Base-by-base conservation (phyloP, 2,888 invertebrate genomes). In the Auanema freiburgensis region DNA sequence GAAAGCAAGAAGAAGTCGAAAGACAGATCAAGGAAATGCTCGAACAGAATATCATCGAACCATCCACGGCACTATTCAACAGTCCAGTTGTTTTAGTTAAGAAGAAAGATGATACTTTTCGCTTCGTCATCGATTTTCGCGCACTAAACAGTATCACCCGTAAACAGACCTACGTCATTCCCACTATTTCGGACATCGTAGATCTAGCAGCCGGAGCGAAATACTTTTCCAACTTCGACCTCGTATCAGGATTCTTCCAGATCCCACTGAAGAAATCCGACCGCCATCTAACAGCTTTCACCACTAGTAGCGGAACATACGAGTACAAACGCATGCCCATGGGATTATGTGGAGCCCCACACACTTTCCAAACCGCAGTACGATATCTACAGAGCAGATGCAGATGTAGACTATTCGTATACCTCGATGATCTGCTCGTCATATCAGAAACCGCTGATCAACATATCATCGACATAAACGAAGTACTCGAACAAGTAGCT, bases 381-480 rank as follows among this genome's bases (percentile, higher is more conserved):
- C 56, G 56, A 55, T 18, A 25, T 12, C 40, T 55, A 12, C 56
- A 55, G 11, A n/a, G 18, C 25, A 21, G 10, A n/a, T 43, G 49
- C 10, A 51, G 42, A 18, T 53, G 52, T 3, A 43, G 18, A 25
- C n/a, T 65, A 14, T 64, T 66, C 43, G 40, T 60, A 2, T 75
- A 75, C 49, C 25, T 75, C 14, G 75, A 75, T 49, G 75, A 75
- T 49, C 42, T 76, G 6, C 25, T 52, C 5, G 52, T 52, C 2
- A 52, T 52, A n/a, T 24, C 23, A 23, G 25, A 55, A 55, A 41
- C 43, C 12, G 40, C 33, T 14, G 56, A 40, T 44, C n/a, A 40
- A 55, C 21, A 41, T 12, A n/a, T 55, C 40, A 33, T 18, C 4
- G 56, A 55, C 40, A 25, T 55, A 2, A 33, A 55, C 40, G 56